phyloP scores from a whole-genome alignment of 2,888 invertebrate genomes.

The Cheilosia pagana region DNA sequence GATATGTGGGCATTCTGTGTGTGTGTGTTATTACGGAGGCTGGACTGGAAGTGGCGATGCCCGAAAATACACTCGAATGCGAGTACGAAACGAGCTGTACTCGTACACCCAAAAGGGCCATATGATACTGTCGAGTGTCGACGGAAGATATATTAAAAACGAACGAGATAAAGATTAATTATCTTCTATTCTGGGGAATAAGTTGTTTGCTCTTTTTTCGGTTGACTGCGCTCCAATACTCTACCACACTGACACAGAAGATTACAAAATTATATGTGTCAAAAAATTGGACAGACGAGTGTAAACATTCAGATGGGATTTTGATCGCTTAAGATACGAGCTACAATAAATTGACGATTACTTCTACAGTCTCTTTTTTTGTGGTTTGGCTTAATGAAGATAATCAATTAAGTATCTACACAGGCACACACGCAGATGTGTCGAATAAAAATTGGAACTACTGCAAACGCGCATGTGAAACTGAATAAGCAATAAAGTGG shows the following conservation, averaged over 20 bases:
- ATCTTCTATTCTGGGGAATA: constrained; percentile 60
- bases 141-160: constrained; percentile 21
- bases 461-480: constrained; percentile 42
- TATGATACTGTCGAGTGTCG: constrained; percentile 61
- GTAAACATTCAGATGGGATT: constrained; percentile 62
- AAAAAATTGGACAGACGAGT: constrained; percentile 51
- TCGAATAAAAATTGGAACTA: constrained; percentile 40
- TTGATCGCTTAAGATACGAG: constrained; percentile 54
- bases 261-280: constrained; percentile 66
- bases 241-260: constrained; percentile 41
- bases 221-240: constrained; percentile 29
- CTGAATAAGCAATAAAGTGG: constrained; percentile 15
- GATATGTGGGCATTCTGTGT: constrained; percentile 63
- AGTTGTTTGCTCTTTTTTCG: constrained; percentile 52
- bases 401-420: constrained; percentile 71
- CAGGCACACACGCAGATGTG: constrained; percentile 34
- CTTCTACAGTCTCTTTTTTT: background rate
- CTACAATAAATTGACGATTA: constrained; percentile 66
- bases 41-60: constrained; percentile 33
- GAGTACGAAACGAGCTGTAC: constrained; percentile 9
- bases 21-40: constrained; percentile 46
- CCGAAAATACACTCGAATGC: constrained; percentile 39
- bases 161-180: constrained; percentile 70
- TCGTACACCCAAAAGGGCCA: constrained; percentile 50
- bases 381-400: constrained; percentile 58